Evolutionary conservation across 2,888 invertebrate genomes (phyloP).

Genomic region (Cordilura impudica): DNA sequence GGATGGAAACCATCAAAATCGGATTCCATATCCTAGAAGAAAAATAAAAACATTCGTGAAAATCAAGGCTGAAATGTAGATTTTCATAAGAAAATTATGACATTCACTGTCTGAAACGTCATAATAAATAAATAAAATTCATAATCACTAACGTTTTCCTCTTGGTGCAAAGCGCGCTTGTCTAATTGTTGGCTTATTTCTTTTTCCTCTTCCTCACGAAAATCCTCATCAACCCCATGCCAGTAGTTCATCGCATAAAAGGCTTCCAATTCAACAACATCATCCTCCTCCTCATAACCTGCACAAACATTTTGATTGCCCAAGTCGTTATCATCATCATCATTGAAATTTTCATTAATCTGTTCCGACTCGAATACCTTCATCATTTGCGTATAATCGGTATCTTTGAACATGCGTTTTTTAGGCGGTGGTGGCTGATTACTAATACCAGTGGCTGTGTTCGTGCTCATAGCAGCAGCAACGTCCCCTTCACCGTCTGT

Average conservation of each 20-base stretch:
- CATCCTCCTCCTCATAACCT: conserved; percentile 62
- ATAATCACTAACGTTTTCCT: conserved; percentile 43
- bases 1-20: conserved; percentile 69
- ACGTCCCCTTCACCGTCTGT: not conserved
- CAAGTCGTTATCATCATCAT: conserved; percentile 60
- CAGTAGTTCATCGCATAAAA: conserved; percentile 67
- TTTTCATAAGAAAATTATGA: too few species aligned
- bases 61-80: not conserved
- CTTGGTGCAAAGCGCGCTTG: not conserved
- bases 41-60: conserved; percentile 41
- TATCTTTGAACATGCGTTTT: conserved; percentile 65
- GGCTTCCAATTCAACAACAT: conserved; percentile 64
- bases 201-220: conserved; percentile 29
- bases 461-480: not conserved
- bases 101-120: too few species aligned
- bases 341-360: conserved; percentile 37
- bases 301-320: conserved; percentile 16
- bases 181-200: conserved; percentile 40
- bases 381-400: conserved; percentile 69
- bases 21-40: conserved; percentile 59
- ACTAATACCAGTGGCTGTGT: not conserved
- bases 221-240: conserved; percentile 56
- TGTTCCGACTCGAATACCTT: conserved; percentile 75
- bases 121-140: too few species aligned
- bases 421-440: conserved; percentile 54